Evolutionary conservation across 2,797 vertebrate genomes (phyloP), one percentile per base, ranked within the genome.

Genomic region (Perodicticus potto): DNA sequence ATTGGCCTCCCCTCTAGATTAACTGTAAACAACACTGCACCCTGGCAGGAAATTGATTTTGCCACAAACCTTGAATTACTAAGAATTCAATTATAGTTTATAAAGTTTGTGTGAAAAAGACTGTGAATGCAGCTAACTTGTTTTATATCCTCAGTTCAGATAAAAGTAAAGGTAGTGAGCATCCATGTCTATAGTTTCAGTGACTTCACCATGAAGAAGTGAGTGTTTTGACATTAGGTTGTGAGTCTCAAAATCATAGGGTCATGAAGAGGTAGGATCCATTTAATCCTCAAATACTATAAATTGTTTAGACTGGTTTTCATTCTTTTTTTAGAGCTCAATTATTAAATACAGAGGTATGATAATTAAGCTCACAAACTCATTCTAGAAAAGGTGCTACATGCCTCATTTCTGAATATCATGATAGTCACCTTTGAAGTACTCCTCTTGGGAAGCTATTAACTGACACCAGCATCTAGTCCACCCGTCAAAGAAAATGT

Each of bases 41-140:
- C 27, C 70, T 61, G 63, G 25, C 29, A 89, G 55, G 94, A 34
- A 95, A 91, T 70, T 70, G 61, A 89, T 87, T 96, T 96, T 94
- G 37, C 87, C 91, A 89, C 55, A 95, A 57, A 96, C 20, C 55
- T 84, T 86, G 61, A 43, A 86, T 94, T 91, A 95, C 53, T 87
- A 23, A 49, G 45, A 95, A 95, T 96, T 96, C 40, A 84, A 93
- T 89, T 95, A 92, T n/a, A 70, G 27, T 73, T 96, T 89, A 81
- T 45, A 89, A 91, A 96, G 49, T 40, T 93, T 91, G 87, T 85
- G 5, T 82, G 34, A 22, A 53, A 59, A 93, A 92, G 89, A 85
- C 80, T 12, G 20, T 69, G 67, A 82, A 65, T 67, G 4, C 0
- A 84, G 45, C 19, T 32, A 81, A 81, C 83, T 40, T 91, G 70